Conservation (phyloP, 53 echinoderm and acorn worm genomes). For the Holothuria leucospilota region DNA sequence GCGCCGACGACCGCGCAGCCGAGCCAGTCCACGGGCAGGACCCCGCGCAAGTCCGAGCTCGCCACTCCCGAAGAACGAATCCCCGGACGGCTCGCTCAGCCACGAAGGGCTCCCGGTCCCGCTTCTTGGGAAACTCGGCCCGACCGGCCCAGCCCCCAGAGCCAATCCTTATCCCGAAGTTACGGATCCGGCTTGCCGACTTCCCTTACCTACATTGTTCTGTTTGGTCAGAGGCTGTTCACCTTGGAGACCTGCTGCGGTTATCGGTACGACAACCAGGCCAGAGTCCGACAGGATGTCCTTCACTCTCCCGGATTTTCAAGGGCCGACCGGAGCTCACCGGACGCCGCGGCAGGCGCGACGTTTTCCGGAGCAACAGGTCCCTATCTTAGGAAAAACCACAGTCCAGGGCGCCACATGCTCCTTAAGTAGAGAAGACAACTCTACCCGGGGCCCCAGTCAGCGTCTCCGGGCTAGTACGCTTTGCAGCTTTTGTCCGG, state of each 20-base stretch:
- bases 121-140: conserved; percentile 60
- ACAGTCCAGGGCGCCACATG: conserved; percentile 55
- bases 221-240: conserved; percentile 86
- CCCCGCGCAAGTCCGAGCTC: conserved; percentile 73
- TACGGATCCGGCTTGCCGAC: conserved; percentile 85
- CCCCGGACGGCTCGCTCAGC: conserved; percentile 71
- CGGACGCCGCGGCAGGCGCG: conserved; percentile 88
- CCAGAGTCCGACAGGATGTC: conserved; percentile 67
- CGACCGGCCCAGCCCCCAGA: conserved; percentile 69
- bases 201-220: conserved; percentile 93
- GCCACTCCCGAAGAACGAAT: conserved; percentile 17
- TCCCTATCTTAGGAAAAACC: conserved; percentile 68
- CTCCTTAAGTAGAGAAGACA: conserved; percentile 81
- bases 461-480: conserved; percentile 79
- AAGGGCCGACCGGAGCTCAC: conserved; percentile 77
- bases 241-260: conserved; percentile 91
- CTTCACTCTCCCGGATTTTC: conserved; percentile 80
- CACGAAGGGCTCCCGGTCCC: conserved; percentile 71
- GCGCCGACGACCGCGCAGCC: conserved; percentile 72
- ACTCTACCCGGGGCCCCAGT: conserved; percentile 92
- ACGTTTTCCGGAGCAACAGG: conserved; percentile 75
- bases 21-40: conserved; percentile 82
- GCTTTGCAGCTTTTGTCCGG: conserved; percentile 72
- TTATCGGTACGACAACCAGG: conserved; percentile 83
- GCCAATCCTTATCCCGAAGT: conserved; percentile 92